A percentile compares a stretch with the other conserved stretches of the same genome.
phyloP scores from a whole-genome alignment of 2,888 invertebrate species.

The Minunthozetes semirufus region DNA sequence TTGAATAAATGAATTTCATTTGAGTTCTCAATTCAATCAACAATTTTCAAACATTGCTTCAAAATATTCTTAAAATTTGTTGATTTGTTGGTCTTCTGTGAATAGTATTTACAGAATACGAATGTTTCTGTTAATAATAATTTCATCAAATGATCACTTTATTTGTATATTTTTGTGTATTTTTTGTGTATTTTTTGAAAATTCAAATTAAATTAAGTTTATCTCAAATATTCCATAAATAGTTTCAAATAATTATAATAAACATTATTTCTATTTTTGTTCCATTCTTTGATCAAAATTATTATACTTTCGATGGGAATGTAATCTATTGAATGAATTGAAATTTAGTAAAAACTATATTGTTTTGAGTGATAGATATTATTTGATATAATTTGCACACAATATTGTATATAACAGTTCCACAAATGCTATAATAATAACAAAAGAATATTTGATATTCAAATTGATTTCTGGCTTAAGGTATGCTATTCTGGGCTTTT shows the following conservation, averaged over 20 bases:
- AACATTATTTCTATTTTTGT: neutral
- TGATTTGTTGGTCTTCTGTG: no score
- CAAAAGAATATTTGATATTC: neutral
- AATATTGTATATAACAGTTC: neutral
- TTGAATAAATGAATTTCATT: no score
- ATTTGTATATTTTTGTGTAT: no score
- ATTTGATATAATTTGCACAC: neutral
- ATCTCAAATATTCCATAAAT: neutral
- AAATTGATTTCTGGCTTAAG: neutral
- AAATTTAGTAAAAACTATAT: neutral
- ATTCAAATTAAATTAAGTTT: neutral
- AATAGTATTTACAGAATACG: no score
- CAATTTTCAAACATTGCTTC: no score
- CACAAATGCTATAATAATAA: neutral
- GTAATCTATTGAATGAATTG: neutral
- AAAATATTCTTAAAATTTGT: no score
- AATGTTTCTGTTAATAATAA: no score
- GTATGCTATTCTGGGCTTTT: neutral
- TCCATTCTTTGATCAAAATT: neutral
- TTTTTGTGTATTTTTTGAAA: no score
- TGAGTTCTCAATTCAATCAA: no score
- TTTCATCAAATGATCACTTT: no score
- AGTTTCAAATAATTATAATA: neutral
- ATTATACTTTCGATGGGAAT: neutral
- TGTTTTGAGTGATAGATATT: neutral